These are phyloP conservation scores for Amaurobius ferox DNA, from an alignment of 2,888 invertebrate species.

Conservation along the genomic window DNA sequence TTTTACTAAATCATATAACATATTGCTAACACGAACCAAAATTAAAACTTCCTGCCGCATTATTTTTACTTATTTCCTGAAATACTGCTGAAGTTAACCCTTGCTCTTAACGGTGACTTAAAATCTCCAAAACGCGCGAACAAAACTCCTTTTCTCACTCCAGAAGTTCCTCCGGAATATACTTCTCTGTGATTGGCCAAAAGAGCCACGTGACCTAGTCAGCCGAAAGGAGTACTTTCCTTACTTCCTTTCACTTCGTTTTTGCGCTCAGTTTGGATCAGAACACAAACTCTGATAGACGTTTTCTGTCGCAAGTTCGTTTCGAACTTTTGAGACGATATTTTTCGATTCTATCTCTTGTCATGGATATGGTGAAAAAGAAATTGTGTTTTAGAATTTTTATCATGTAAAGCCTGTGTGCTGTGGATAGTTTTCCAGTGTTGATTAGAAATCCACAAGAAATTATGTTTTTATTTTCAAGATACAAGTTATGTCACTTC, in stretches of 20 bases:
- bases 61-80: not conserved
- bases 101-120: not conserved
- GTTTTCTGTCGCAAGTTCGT: no score
- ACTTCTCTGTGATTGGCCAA: not conserved
- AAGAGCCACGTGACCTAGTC: not conserved
- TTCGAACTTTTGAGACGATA: no score
- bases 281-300: not conserved
- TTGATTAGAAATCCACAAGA: no score
- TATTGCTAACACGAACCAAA: no score
- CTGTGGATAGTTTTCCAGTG: no score
- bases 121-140: not conserved
- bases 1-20: no score
- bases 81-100: not conserved
- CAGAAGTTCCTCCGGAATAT: not conserved
- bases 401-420: no score
- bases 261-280: not conserved
- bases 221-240: not conserved
- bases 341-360: no score
- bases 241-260: not conserved
- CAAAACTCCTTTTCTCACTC: not conserved
- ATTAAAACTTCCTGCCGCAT: not conserved
- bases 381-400: no score
- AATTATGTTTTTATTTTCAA: no score
- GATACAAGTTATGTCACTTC: no score
- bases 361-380: no score